Evolutionary conservation across 1,140 invertebrate species (phyloP), one percentile per base, ranked within the genome.

Genomic region (Oryctes rhinoceros): DNA sequence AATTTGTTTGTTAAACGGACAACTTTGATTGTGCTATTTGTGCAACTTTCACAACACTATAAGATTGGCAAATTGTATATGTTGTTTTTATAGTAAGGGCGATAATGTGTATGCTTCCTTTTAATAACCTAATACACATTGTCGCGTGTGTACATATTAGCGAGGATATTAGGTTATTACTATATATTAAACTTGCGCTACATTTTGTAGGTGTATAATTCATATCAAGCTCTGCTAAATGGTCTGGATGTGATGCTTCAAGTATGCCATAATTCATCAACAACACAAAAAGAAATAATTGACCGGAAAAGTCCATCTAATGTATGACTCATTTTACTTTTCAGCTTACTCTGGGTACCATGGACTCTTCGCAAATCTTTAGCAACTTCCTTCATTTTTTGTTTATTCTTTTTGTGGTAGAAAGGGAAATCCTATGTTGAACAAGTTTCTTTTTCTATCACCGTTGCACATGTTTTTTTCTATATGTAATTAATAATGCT

Each of bases 171-270:
- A 30, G 53, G 53, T 6, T n/a, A 71, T 18, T 59, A 59, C 53
- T 71, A 71, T 4, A 13, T 24, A 71, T 71, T 71, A 71, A 71
- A 71, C 65, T 71, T 71, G 24, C 65, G 65, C 65, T 53, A 48
- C 37, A 53, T 81, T 48, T 81, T 80, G 77, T 89, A 93, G 92
- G 92, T 93, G 80, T 93, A 93, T 89, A 92, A 93, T 88, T 90
- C 92, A 76, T 93, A 93, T 87, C 92, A 93, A 88, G 89, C 91
- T 78, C 88, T 93, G 83, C 90, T 93, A 86, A 93, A 92, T 84
- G 92, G 92, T 81, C 88, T 93, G 84, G 92, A 92, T 86, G 89
- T 91, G 83, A 92, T 93, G 90, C 89, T 93, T 83, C 92, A 93
- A 90, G 91, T 92, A 86, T 93, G 92, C 88, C 91, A 92, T 88